A percentile compares a stretch with the other conserved stretches of the same genome.
phyloP scores from a whole-genome alignment of 2,113 vertebrate species.

The Myodes glareolus region DNA sequence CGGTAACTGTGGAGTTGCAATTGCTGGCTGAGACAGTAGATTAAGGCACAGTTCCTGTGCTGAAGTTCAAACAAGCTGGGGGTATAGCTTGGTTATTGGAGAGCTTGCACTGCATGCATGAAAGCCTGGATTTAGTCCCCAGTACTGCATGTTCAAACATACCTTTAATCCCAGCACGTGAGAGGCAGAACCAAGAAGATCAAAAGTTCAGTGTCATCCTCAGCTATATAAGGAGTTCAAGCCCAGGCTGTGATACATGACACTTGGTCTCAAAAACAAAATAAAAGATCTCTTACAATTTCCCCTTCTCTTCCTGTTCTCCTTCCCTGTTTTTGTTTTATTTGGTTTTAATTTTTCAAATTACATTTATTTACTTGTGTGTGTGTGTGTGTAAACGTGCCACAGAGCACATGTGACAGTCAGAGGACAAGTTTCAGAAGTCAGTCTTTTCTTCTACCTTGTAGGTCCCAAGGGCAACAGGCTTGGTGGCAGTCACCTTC shows the following conservation, averaged over 20 bases:
- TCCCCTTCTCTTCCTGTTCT: no score
- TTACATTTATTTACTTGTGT: neutral
- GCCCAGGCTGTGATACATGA: neutral
- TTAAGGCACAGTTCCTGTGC: neutral
- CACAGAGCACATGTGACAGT: neutral
- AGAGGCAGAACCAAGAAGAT: neutral
- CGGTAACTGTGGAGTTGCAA: neutral
- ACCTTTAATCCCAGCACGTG: neutral
- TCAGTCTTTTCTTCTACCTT: neutral
- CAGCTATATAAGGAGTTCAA: neutral
- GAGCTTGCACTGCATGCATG: neutral
- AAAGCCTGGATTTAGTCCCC: neutral
- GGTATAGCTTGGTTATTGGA: neutral
- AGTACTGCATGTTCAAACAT: no score
- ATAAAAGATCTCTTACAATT: neutral
- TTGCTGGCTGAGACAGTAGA: neutral
- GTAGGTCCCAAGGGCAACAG: neutral
- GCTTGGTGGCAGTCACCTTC: neutral
- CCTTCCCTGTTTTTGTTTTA: neutral
- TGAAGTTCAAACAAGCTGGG: neutral
- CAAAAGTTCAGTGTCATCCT: neutral
- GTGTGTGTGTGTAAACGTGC: neutral
- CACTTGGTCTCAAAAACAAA: neutral
- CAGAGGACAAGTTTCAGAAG: neutral
- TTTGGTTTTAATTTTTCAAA: neutral